Percentiles rank a stretch among this genome's conserved stretches.
These are phyloP conservation scores for Platysternon megacephalum DNA, from an alignment of 2,113 vertebrate genomes.

Conservation along the genomic window DNA sequence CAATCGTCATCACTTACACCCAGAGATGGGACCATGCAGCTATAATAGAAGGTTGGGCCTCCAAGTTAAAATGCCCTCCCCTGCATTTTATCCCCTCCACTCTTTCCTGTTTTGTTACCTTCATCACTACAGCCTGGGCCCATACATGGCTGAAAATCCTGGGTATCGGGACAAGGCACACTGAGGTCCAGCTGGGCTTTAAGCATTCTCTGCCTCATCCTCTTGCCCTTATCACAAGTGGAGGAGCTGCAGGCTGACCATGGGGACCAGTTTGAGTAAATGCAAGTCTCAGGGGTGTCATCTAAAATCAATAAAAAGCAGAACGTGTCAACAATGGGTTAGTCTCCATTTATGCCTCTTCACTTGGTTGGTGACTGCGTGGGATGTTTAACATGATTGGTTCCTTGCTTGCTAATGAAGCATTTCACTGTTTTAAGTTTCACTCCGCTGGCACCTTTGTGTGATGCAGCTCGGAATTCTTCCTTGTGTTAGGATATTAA, in stretches of 20 bases:
- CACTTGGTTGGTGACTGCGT: not conserved
- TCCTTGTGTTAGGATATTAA: not conserved
- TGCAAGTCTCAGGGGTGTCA: conserved; percentile 98
- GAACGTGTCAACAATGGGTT: not conserved
- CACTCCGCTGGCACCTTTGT: not conserved
- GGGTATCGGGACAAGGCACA: conserved; percentile 95
- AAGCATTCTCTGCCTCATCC: conserved; percentile 98
- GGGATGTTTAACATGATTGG: not conserved
- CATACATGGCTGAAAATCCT: conserved; percentile 99
- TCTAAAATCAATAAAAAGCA: conserved; percentile 78
- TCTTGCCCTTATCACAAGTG: conserved; percentile 97
- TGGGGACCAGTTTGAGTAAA: conserved; percentile 99
- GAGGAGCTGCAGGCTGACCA: conserved; percentile 99
- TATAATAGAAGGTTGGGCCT: not conserved
- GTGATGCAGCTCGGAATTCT: not conserved
- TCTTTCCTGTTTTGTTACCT: conserved; percentile 78
- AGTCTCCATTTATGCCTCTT: not conserved
- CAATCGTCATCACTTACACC: not conserved
- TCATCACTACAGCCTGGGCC: conserved; percentile 96
- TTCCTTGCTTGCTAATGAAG: not conserved
- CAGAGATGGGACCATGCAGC: not conserved
- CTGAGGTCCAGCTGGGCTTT: conserved; percentile 98
- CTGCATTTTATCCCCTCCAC: not conserved
- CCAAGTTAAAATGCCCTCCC: not conserved
- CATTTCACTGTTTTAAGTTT: not conserved